phyloP scores from a whole-genome alignment of 2,113 vertebrate species.

The Anseranas semipalmata region DNA sequence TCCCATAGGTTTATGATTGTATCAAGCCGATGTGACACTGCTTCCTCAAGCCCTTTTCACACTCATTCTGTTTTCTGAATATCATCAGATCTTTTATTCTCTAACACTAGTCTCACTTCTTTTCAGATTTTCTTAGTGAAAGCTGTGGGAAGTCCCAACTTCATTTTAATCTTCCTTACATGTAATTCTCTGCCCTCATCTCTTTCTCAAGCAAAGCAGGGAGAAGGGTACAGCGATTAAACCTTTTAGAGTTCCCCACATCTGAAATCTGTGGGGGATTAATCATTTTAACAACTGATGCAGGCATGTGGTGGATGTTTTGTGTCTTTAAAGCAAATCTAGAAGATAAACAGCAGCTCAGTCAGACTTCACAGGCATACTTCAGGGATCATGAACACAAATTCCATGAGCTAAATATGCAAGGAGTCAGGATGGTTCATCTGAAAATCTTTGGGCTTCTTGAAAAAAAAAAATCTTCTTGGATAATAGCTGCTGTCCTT shows the following conservation, averaged over 20 bases:
- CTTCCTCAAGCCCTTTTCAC: background rate
- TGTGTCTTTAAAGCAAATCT: background rate
- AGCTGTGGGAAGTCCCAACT: background rate
- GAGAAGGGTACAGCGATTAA: background rate
- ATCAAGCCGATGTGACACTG: fast-evolving
- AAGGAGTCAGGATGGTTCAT: background rate
- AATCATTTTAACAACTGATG: background rate
- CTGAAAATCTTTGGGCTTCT: background rate
- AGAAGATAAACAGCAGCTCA: background rate
- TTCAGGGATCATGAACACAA: background rate
- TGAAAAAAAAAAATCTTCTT: background rate
- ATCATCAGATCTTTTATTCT: background rate
- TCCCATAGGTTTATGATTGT: background rate
- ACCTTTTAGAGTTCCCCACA: background rate
- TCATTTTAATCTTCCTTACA: background rate
- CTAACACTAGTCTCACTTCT: background rate
- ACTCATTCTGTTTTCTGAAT: background rate
- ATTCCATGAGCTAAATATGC: background rate
- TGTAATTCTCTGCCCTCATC: background rate
- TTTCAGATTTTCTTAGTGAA: background rate
- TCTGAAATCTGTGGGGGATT: background rate
- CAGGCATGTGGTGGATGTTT: background rate
- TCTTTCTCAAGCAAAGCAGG: background rate
- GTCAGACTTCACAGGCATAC: background rate
- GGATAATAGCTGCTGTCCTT: background rate